A percentile compares a stretch with the other conserved stretches of the same genome.
These are phyloP conservation scores for Latheticus oryzae DNA, from an alignment of 2,888 invertebrate genomes.

Conservation along the genomic window DNA sequence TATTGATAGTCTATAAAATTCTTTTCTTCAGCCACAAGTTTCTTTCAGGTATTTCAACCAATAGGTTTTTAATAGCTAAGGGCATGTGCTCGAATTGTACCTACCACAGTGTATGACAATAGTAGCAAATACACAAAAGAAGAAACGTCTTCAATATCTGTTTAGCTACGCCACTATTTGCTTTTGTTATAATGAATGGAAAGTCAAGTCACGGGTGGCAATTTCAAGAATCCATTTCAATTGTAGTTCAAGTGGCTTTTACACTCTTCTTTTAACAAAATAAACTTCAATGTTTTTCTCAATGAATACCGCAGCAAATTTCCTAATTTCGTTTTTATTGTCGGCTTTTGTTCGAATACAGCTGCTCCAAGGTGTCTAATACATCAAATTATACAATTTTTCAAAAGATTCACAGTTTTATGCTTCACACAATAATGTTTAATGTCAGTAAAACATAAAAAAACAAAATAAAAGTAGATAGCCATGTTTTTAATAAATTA, in stretches of 20 bases:
- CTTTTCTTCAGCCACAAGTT: too few species aligned
- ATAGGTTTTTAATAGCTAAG: constrained; percentile 17
- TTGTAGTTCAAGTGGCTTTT: constrained; percentile 40
- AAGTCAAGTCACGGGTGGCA: constrained; percentile 49
- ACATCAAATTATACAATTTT: too few species aligned
- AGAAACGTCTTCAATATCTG: constrained; percentile 53
- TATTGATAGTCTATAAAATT: too few species aligned
- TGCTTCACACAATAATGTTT: too few species aligned
- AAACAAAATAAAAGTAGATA: too few species aligned
- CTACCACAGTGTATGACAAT: constrained; percentile 52
- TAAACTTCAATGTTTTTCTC: constrained; percentile 48
- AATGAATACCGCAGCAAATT: constrained; percentile 60
- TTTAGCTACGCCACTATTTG: constrained; percentile 59
- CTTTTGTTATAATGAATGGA: constrained; percentile 53
- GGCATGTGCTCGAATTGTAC: constrained; percentile 31
- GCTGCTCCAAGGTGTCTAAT: too few species aligned
- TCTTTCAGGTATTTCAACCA: constrained; percentile 10
- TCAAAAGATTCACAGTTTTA: too few species aligned
- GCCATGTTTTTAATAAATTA: too few species aligned
- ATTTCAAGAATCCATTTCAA: constrained; percentile 35
- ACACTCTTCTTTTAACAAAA: constrained; percentile 36
- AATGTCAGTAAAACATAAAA: too few species aligned
- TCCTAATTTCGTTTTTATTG: constrained; percentile 60
- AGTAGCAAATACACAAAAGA: constrained; percentile 49
- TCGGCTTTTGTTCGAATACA: too few species aligned